phyloP scores from a whole-genome alignment of 1,140 invertebrate genomes.

The Ylistrum balloti region DNA sequence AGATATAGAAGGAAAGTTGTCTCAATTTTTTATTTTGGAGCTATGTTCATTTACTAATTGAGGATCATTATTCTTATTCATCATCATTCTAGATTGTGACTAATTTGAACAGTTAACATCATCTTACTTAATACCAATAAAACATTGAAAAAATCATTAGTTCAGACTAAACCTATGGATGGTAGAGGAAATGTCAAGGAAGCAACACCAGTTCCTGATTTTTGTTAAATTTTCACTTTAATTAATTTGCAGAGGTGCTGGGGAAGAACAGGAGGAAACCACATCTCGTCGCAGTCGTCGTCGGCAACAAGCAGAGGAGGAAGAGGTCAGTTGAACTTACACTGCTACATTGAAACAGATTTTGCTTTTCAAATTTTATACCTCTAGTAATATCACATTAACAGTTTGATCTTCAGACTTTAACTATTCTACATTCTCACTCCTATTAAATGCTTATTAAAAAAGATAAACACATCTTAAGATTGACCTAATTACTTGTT shows the following conservation, averaged over 20 bases:
- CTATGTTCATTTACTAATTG: not conserved
- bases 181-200: not conserved
- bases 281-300: conserved; percentile 51
- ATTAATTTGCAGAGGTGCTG: conserved; percentile 29
- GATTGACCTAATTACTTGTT: too few relatives aligned
- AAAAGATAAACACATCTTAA: too few relatives aligned
- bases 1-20: too few relatives aligned
- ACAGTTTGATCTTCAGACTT: not conserved
- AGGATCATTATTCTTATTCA: not conserved
- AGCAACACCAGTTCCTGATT: too few relatives aligned
- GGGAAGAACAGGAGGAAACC: conserved; percentile 43
- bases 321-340: not conserved
- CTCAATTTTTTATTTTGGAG: too few relatives aligned
- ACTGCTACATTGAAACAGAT: not conserved
- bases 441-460: too few relatives aligned
- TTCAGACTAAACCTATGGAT: not conserved
- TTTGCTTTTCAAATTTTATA: not conserved
- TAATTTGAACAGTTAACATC: not conserved
- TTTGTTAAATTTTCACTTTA: not conserved
- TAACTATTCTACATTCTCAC: too few relatives aligned
- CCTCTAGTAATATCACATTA: not conserved
- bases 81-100: not conserved
- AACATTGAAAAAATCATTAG: not conserved
- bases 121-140: too few relatives aligned
- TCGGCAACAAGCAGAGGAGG: conserved; percentile 54